Evolutionary conservation across 1,140 invertebrate species (phyloP).

Genomic region (Drosophila burlai): DNA sequence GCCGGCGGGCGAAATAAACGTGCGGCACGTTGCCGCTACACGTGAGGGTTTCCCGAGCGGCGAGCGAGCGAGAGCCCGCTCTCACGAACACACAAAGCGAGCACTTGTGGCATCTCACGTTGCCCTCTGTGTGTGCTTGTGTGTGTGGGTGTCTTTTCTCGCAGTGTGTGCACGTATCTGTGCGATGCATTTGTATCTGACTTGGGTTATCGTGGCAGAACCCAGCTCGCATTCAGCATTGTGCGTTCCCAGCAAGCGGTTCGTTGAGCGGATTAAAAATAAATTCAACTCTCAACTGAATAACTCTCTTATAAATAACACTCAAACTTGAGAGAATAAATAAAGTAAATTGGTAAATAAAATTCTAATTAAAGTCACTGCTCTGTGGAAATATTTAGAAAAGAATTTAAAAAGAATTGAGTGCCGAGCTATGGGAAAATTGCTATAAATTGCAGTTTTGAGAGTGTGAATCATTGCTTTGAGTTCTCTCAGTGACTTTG

Average conservation of each 20-base stretch:
- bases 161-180: conserved; percentile 16
- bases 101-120: conserved; percentile 43
- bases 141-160: conserved; percentile 27
- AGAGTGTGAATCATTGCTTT: conserved; percentile 10
- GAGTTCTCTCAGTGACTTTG: conserved; percentile 12
- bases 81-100: conserved; percentile 3
- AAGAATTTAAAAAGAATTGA: neutral
- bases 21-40: conserved; percentile 77
- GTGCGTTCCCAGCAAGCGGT: conserved; percentile 56
- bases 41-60: conserved; percentile 51
- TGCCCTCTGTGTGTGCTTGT: conserved; percentile 26
- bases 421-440: neutral
- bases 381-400: neutral
- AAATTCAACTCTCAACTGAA: neutral
- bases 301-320: conserved; percentile 13
- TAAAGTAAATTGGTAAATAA: neutral
- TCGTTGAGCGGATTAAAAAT: conserved; percentile 35
- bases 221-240: conserved; percentile 57
- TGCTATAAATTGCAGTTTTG: neutral
- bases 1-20: conserved; percentile 60
- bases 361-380: neutral
- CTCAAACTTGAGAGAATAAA: neutral
- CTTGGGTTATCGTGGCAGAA: conserved; percentile 33
- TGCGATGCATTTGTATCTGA: conserved; percentile 42
- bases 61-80: conserved; percentile 5